Percentiles rank a stretch among this genome's conserved stretches.
These are phyloP conservation scores for Apamea sordens DNA, from an alignment of 2,888 invertebrate species.

Conservation along the genomic window DNA sequence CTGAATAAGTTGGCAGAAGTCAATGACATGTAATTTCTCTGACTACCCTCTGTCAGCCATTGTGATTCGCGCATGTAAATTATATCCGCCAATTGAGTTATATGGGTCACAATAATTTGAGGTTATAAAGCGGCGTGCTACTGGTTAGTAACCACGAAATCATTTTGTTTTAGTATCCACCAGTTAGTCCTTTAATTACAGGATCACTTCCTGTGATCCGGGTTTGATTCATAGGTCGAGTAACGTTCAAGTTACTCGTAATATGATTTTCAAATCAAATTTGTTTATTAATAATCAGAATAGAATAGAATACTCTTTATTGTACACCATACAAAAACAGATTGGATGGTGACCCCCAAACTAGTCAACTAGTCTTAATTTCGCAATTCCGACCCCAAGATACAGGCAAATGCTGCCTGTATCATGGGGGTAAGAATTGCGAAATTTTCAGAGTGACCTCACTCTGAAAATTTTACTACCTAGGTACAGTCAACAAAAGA, in stretches of 20 bases:
- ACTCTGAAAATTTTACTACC: too few species aligned
- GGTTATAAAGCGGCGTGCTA: slow-evolving; percentile 28
- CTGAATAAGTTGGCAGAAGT: slow-evolving; percentile 10
- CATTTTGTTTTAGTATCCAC: background rate
- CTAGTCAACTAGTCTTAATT: too few species aligned
- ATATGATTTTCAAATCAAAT: too few species aligned
- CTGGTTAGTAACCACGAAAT: slow-evolving; percentile 1
- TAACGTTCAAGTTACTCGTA: background rate
- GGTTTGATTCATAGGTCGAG: background rate
- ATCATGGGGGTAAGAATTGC: too few species aligned
- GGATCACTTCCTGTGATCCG: background rate
- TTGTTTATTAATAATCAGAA: too few species aligned
- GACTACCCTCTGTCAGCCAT: slow-evolving; percentile 20
- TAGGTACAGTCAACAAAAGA: too few species aligned
- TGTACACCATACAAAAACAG: too few species aligned
- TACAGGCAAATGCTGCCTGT: too few species aligned
- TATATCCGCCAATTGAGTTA: slow-evolving; percentile 51
- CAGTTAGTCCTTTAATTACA: background rate
- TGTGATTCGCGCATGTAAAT: slow-evolving; percentile 57
- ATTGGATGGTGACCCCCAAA: too few species aligned
- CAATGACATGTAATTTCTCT: slow-evolving; percentile 44
- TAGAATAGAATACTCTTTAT: too few species aligned
- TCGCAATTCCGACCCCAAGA: too few species aligned
- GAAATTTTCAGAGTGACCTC: too few species aligned
- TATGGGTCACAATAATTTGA: slow-evolving; percentile 54